Percentiles rank a stretch among this genome's conserved stretches.
phyloP scores from a whole-genome alignment of 2,797 vertebrate genomes.

The Syndactyla subalaris region DNA sequence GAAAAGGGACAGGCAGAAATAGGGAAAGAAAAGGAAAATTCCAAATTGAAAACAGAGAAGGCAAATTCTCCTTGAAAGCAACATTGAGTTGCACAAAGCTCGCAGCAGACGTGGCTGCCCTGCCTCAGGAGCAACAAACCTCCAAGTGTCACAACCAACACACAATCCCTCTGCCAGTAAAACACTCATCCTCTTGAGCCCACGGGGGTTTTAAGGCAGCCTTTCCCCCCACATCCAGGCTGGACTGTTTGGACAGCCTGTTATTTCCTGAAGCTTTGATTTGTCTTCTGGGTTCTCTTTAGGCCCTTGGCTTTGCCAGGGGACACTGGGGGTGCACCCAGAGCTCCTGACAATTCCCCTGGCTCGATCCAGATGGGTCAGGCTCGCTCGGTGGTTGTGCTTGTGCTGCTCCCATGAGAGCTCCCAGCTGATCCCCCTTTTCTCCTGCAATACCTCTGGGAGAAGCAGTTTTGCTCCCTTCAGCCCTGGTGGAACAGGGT shows the following conservation, averaged over 20 bases:
- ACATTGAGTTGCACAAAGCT: fast-evolving
- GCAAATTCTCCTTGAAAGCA: not conserved
- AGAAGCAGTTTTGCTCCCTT: not conserved
- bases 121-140: fast-evolving
- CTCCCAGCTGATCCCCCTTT: fast-evolving
- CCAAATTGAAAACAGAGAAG: not conserved
- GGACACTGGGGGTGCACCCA: not conserved
- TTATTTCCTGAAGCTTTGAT: not conserved
- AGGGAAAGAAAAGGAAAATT: not conserved
- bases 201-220: fast-evolving
- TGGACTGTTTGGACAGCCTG: fast-evolving
- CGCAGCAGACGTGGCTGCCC: not conserved
- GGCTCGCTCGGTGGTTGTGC: fast-evolving
- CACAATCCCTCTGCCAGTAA: not conserved
- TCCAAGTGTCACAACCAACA: not conserved
- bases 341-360: fast-evolving
- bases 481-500: not conserved
- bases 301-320: not conserved
- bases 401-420: fast-evolving
- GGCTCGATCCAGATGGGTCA: fast-evolving
- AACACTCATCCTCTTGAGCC: fast-evolving
- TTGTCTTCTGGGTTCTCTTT: not conserved
- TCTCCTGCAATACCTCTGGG: fast-evolving
- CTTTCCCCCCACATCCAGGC: not conserved
- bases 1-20: not conserved